Evolutionary conservation across 2,797 vertebrate species (phyloP).

Genomic region (Mus minutoides): DNA sequence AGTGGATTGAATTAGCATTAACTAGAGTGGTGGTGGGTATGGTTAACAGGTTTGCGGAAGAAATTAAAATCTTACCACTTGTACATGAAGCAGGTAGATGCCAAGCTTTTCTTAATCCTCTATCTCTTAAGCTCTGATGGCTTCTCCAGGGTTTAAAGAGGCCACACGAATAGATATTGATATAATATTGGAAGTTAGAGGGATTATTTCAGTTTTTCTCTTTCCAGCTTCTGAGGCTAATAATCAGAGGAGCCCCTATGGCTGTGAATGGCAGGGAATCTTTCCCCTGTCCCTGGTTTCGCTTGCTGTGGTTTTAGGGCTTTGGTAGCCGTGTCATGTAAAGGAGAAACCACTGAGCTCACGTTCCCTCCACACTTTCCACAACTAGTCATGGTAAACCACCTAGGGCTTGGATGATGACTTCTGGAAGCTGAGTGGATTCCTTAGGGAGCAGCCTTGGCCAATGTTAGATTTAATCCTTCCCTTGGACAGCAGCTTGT

Average conservation of each 20-base stretch:
- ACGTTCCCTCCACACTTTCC: constrained; percentile 66
- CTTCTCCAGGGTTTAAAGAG: constrained; percentile 30
- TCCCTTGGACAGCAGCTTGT: constrained; percentile 72
- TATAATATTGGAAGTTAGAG: neutral
- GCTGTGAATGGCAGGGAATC: constrained; percentile 47
- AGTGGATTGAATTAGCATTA: neutral
- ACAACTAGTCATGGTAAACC: constrained; percentile 69
- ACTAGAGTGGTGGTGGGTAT: neutral
- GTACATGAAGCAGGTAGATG: neutral
- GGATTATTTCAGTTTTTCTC: constrained; percentile 27
- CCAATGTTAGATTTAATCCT: constrained; percentile 80
- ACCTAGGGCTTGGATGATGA: constrained; percentile 71
- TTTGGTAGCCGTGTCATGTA: constrained; percentile 34
- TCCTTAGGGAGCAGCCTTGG: constrained; percentile 43
- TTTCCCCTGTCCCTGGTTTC: constrained; percentile 53
- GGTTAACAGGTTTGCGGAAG: neutral
- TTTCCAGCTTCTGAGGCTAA: constrained; percentile 53
- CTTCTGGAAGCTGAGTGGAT: constrained; percentile 68
- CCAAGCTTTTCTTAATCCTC: neutral
- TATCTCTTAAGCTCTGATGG: constrained; percentile 43
- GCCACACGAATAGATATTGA: neutral
- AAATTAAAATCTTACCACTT: constrained; percentile 43
- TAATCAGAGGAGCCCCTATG: constrained; percentile 47
- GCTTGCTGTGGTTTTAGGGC: constrained; percentile 68
- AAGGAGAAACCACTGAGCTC: constrained; percentile 68